Base-by-base conservation (phyloP, 2,113 vertebrate genomes). In the Alaudala cheleensis region DNA sequence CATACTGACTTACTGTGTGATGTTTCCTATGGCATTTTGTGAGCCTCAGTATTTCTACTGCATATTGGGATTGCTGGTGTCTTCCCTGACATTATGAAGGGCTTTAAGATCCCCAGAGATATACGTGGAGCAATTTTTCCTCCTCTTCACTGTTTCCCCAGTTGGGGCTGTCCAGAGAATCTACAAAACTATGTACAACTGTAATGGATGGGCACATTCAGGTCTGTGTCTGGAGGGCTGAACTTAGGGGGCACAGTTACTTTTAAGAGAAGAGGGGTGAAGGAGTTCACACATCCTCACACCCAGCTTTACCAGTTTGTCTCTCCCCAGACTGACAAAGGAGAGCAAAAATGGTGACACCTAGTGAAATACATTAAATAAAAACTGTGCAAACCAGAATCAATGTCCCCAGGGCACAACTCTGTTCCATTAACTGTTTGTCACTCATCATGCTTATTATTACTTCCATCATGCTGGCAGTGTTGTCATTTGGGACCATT, bases 401-500 rank as follows among this genome's bases (percentile, higher is more conserved):
- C 3, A 5, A 6, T 51, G 47, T 80, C 79, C 69, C 31, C 60
- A 40, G 90, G 93, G 87, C 62, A 80, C 50, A 72, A 2, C 39
- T 56, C 69, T 79, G 54, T 81, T 69, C 77, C 47, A 49, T 54
- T 81, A 86, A 53, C 83, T 84, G 60, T 86, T 81, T 93, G 91
- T 74, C 89, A 92, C n/a, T 92, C 73, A 61, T 76, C 64, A 18
- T 29, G 49, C 57, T 81, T 33, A 53, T 70, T 93, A 77, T 51
- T 67, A 67, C 77, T 86, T 77, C 83, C 72, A 67, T 67, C 72
- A 67, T 60, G 60, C 62, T 88, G 74, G 64, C 66, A 83, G 42
- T 17, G 44, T 33, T 88, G 51, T 40, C 17, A 49, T 42, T 56
- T 90, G 44, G 50, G 64, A 51, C 13, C n/a, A 90, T 92, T 78